Percentiles rank a stretch among this genome's conserved stretches.
Conservation (phyloP, 2,113 vertebrate species). For the Tauraco erythrolophus region DNA sequence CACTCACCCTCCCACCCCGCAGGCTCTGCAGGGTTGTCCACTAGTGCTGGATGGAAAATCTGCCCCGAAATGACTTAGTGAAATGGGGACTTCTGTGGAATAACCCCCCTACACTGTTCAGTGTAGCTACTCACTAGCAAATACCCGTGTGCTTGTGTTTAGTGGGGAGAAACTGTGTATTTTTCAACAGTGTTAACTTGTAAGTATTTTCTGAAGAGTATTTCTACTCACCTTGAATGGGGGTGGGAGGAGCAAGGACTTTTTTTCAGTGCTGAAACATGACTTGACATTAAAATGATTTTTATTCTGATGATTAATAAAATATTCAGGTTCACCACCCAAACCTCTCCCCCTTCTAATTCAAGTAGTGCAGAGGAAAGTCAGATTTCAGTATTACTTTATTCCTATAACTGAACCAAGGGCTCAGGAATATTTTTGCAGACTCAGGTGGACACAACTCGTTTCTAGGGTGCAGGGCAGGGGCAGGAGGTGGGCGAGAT, state of each 20-base stretch:
- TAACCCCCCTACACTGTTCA: neutral
- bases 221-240: neutral
- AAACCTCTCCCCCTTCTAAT: neutral
- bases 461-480: neutral
- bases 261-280: neutral
- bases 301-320: neutral
- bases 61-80: neutral
- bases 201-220: neutral
- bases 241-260: neutral
- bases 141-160: neutral
- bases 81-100: neutral
- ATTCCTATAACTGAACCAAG: accelerated
- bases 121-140: neutral
- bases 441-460: neutral
- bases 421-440: accelerated
- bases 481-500: neutral
- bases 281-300: neutral
- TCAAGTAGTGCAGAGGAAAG: neutral
- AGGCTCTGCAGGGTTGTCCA: neutral
- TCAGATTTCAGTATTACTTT: neutral
- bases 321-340: neutral
- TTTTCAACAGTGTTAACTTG: neutral
- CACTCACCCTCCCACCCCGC: neutral
- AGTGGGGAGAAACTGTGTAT: neutral
- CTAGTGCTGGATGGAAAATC: neutral